A percentile compares a stretch with the other conserved stretches of the same genome.
phyloP scores from a whole-genome alignment of 2,113 vertebrate genomes.

The Jacana jacana region DNA sequence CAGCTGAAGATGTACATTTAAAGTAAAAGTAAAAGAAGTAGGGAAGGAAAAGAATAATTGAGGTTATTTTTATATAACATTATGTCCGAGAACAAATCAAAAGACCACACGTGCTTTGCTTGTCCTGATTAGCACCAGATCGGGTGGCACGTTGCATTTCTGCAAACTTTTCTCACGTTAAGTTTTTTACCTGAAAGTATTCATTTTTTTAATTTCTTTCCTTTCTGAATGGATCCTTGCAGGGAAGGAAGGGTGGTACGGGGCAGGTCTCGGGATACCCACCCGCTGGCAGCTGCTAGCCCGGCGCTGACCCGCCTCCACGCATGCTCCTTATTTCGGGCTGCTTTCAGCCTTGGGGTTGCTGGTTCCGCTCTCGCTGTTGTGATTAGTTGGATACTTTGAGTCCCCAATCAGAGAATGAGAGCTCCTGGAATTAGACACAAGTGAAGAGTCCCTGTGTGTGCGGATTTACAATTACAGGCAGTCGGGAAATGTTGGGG shows the following conservation, averaged over 20 bases:
- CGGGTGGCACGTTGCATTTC: neutral
- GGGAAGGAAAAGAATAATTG: neutral
- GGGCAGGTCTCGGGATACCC: neutral
- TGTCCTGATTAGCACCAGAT: neutral
- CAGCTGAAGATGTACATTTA: conserved; percentile 14
- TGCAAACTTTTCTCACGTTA: neutral
- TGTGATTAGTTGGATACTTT: neutral
- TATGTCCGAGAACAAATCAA: neutral
- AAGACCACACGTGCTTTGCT: neutral
- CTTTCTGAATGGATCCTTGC: neutral
- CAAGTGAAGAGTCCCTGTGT: neutral
- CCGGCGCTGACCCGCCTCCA: neutral
- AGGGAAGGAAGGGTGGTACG: neutral
- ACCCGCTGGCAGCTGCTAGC: neutral
- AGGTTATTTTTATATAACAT: neutral
- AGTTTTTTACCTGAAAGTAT: neutral
- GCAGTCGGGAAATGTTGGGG: neutral
- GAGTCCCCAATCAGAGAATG: neutral
- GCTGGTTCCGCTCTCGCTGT: neutral
- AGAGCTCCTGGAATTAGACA: neutral
- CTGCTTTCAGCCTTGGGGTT: neutral
- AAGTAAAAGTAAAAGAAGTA: neutral
- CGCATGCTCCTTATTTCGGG: neutral
- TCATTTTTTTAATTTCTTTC: neutral
- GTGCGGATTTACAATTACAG: neutral